Conservation (phyloP, 2,888 invertebrate species). For the Alviniconcha strummeri region DNA sequence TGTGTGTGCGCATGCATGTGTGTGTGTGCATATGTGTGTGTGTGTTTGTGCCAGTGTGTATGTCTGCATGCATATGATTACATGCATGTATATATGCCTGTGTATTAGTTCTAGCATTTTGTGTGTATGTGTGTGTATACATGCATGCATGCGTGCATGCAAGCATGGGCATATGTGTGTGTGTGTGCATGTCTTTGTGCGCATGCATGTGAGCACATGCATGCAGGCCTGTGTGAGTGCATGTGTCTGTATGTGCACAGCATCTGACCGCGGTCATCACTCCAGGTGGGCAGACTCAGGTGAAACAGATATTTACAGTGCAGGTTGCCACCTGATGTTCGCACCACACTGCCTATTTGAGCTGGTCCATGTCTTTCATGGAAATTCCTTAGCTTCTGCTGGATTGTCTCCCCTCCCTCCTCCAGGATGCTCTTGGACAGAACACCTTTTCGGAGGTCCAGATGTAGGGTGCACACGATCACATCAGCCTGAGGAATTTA, state of each 20-base stretch:
- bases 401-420: slow-evolving; percentile 20
- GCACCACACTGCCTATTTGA: slow-evolving; percentile 9
- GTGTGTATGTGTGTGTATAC: too few species aligned
- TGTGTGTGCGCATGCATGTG: too few species aligned
- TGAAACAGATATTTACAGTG: slow-evolving; percentile 21
- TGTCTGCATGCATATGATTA: neutral
- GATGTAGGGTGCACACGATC: slow-evolving; percentile 27
- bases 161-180: too few species aligned
- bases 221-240: too few species aligned
- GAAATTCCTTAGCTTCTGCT: slow-evolving; percentile 18
- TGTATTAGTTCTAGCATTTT: too few species aligned
- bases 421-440: slow-evolving; percentile 28
- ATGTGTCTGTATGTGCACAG: neutral
- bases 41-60: neutral
- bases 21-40: neutral
- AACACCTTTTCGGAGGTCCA: slow-evolving; percentile 26
- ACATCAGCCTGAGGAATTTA: slow-evolving; percentile 27
- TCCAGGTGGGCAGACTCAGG: slow-evolving; percentile 26
- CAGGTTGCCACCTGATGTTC: slow-evolving; percentile 21
- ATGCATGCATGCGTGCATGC: neutral
- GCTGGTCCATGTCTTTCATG: neutral
- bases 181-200: too few species aligned
- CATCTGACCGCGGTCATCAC: slow-evolving; percentile 20
- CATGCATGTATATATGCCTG: too few species aligned
- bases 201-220: too few species aligned